Evolutionary conservation across 2,888 invertebrate species (phyloP).

Genomic region (Hemaris fuciformis): DNA sequence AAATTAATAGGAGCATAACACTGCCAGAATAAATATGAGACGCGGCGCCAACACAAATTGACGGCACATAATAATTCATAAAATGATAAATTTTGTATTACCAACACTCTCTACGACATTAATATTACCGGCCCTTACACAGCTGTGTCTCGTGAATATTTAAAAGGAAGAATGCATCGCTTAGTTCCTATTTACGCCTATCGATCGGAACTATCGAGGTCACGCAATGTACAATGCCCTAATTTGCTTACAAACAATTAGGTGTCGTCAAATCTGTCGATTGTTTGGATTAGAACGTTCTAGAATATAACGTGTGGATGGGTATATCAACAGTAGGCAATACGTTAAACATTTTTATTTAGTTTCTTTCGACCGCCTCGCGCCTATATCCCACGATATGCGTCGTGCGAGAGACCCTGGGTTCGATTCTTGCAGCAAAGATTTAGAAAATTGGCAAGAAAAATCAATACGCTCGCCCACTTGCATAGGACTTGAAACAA

Average conservation of each 20-base stretch:
- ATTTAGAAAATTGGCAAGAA: too few relatives aligned
- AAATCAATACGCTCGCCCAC: too few relatives aligned
- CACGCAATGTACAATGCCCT: conserved; percentile 12
- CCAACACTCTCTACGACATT: background rate
- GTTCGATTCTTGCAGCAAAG: too few relatives aligned
- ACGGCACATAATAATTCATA: conserved; percentile 11
- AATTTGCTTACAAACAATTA: conserved; percentile 12
- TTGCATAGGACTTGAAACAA: too few relatives aligned
- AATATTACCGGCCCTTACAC: conserved; percentile 11
- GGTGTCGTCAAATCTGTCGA: background rate
- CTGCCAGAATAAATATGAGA: background rate
- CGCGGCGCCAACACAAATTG: background rate
- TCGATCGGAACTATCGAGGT: conserved; percentile 16
- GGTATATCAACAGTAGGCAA: too few relatives aligned
- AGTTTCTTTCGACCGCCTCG: too few relatives aligned
- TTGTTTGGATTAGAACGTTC: background rate
- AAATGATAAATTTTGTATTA: conserved; percentile 7
- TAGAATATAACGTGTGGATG: background rate
- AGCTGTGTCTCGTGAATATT: conserved; percentile 16
- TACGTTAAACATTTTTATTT: too few relatives aligned
- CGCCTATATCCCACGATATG: too few relatives aligned
- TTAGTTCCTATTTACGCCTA: conserved; percentile 12
- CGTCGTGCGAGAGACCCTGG: too few relatives aligned
- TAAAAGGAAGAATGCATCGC: conserved; percentile 16
- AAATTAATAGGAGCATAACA: background rate